These are phyloP conservation scores for Cyprinodon tularosa DNA, from an alignment of 2,113 vertebrate species.

Conservation along the genomic window DNA sequence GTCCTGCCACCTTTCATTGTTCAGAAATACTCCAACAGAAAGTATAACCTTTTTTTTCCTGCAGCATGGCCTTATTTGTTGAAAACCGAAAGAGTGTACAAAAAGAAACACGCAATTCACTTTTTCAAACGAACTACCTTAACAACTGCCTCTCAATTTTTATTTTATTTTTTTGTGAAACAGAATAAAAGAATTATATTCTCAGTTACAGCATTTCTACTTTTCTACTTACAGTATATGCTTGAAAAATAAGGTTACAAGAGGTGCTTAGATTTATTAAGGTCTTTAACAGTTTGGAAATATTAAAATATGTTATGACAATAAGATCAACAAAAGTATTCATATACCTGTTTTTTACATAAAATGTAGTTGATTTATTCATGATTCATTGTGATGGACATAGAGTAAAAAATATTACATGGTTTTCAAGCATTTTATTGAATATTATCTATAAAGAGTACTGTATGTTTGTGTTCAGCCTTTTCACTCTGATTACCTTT, in stretches of 20 bases:
- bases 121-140: not conserved
- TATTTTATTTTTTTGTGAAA: not conserved
- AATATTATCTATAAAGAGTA: too few relatives aligned
- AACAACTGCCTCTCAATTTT: not conserved
- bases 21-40: constrained; percentile 14
- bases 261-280: not conserved
- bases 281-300: not conserved
- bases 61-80: not conserved
- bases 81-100: not conserved
- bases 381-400: not conserved
- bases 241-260: not conserved
- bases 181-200: not conserved
- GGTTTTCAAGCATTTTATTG: not conserved
- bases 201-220: not conserved
- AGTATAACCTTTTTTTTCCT: constrained; percentile 3
- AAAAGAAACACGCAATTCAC: not conserved
- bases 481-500: not conserved
- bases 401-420: not conserved
- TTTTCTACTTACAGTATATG: not conserved
- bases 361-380: too few relatives aligned
- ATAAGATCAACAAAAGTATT: not conserved
- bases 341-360: not conserved
- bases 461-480: not conserved
- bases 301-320: not conserved
- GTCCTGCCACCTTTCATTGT: not conserved